phyloP scores from a whole-genome alignment of 2,797 vertebrate genomes.

The Sebastes minor region DNA sequence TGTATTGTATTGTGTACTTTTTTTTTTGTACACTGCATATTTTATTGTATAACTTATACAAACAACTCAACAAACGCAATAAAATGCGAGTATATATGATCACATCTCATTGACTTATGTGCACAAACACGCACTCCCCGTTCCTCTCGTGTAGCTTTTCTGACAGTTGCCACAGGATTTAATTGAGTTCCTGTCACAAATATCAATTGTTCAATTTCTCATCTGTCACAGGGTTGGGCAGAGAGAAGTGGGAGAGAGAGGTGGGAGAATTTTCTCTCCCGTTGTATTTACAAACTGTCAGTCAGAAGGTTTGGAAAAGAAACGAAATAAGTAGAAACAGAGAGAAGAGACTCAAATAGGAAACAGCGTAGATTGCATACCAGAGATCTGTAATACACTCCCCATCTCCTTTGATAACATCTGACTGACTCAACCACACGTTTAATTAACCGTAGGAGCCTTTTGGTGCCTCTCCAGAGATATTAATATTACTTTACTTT shows the following conservation, averaged over 20 bases:
- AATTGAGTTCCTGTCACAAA: conserved; percentile 74
- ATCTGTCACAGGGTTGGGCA: conserved; percentile 46
- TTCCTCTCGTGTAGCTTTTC: conserved; percentile 16
- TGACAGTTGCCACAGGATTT: conserved; percentile 48
- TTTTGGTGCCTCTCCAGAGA: not conserved
- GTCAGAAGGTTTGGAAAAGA: conserved; percentile 7
- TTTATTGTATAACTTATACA: not conserved
- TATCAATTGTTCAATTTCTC: conserved; percentile 71
- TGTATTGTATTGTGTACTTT: not conserved
- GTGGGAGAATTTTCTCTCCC: conserved; percentile 20
- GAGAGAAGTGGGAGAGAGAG: conserved; percentile 15
- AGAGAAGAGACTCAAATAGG: not conserved
- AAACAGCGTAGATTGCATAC: not conserved
- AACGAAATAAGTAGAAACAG: conserved; percentile 1
- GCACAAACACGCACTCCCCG: not conserved
- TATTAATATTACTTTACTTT: not conserved
- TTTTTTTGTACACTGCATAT: not conserved
- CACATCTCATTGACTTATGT: not conserved
- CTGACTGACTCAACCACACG: not conserved
- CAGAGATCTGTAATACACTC: not conserved
- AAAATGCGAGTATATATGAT: not conserved
- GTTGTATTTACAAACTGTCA: conserved; percentile 27
- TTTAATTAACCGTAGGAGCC: not conserved
- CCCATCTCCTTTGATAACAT: not conserved
- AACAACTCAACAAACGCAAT: not conserved